Conservation (phyloP, 1,140 invertebrate species). For the Eubasilissa regina region DNA sequence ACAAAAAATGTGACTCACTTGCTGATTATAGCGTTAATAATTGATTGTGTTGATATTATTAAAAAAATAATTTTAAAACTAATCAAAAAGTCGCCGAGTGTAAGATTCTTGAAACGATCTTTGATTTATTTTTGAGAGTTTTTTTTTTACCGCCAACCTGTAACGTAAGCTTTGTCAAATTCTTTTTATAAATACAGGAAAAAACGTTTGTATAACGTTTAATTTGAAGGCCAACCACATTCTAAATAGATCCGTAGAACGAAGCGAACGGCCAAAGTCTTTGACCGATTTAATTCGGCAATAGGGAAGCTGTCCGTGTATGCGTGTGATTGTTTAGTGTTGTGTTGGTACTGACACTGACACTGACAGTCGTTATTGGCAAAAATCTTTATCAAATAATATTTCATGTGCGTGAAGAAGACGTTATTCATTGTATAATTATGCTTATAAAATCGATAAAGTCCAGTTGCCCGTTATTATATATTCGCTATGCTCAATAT, state of each 20-base stretch:
- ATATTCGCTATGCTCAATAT: no score
- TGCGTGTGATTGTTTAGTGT: conserved; percentile 31
- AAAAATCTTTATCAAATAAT: background rate
- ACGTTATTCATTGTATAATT: background rate
- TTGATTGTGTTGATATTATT: background rate
- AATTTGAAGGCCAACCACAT: conserved; percentile 59
- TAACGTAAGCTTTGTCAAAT: conserved; percentile 18
- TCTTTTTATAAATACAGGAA: conserved; percentile 46
- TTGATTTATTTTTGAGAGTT: conserved; percentile 28
- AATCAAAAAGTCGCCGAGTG: background rate
- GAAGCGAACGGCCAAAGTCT: conserved; percentile 54
- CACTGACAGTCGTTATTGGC: background rate
- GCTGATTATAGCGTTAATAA: no score
- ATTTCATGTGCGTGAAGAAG: background rate
- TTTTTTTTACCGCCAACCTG: conserved; percentile 35
- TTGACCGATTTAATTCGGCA: conserved; percentile 60
- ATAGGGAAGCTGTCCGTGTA: conserved; percentile 50
- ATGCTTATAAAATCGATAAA: background rate
- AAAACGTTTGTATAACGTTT: conserved; percentile 57
- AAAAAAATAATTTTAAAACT: background rate
- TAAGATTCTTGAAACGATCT: background rate
- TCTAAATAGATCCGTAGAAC: conserved; percentile 57
- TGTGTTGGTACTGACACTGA: background rate
- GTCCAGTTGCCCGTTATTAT: no score
- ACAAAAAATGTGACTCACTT: background rate